Conservation (phyloP, 2,797 vertebrate genomes). For the Macropodus opercularis region DNA sequence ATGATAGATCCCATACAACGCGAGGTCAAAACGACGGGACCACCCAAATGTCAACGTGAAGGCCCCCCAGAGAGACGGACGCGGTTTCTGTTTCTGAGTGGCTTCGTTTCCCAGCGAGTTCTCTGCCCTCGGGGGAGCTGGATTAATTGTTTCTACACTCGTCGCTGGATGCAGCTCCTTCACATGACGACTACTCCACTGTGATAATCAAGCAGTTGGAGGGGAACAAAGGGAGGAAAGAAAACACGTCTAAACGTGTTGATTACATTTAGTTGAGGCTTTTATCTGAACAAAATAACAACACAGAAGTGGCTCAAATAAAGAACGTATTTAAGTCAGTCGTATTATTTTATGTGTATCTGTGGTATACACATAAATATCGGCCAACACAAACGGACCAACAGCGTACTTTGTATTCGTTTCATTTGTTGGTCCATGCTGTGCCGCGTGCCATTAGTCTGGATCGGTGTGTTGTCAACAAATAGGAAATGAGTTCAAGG, state of each 20-base stretch:
- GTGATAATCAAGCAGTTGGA: constrained; percentile 42
- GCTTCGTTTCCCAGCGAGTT: constrained; percentile 56
- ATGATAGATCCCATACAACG: constrained; percentile 61
- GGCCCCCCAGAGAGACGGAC: constrained; percentile 47
- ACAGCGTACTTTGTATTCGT: no score
- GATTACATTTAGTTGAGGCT: constrained; percentile 25
- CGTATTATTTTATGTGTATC: no score
- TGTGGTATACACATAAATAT: no score
- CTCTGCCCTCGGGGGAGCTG: constrained; percentile 47
- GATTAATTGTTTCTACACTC: constrained; percentile 60
- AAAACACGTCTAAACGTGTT: constrained; percentile 31
- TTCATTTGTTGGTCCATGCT: no score
- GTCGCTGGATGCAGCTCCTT: constrained; percentile 42
- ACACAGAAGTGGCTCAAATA: not conserved
- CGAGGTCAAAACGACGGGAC: constrained; percentile 63
- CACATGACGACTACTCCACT: constrained; percentile 32
- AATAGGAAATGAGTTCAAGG: no score
- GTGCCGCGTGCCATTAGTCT: no score
- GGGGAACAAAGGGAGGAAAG: constrained; percentile 22
- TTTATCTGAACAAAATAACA: constrained; percentile 1
- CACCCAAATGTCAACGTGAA: constrained; percentile 53
- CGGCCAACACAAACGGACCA: no score
- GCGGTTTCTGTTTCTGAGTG: constrained; percentile 40
- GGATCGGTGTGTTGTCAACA: no score
- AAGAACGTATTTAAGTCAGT: no score